phyloP scores from a whole-genome alignment of 2,797 vertebrate species.

The Pelobates cultripes region DNA sequence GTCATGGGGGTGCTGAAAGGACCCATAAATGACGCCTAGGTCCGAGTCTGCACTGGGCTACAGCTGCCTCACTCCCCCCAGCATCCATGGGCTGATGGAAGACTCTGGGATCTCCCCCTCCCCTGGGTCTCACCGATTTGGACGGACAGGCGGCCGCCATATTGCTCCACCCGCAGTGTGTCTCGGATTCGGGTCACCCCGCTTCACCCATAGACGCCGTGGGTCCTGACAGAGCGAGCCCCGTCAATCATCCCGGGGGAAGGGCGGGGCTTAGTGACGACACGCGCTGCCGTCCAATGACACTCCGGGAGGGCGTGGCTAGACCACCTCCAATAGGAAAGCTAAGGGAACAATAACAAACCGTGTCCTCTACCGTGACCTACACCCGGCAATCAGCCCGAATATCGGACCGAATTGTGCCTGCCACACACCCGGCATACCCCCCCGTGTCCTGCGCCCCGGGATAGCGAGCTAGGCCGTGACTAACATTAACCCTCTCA shows the following conservation, averaged over 20 bases:
- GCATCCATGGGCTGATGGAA: too few species aligned
- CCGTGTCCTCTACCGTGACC: background rate
- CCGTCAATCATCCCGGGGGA: background rate
- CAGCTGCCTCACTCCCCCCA: too few species aligned
- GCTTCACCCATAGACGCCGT: background rate
- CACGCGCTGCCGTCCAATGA: background rate
- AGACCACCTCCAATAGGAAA: background rate
- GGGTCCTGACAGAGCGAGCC: background rate
- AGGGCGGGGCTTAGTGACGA: background rate
- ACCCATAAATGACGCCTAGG: too few species aligned
- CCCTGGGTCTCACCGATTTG: constrained; percentile 3
- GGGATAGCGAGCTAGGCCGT: background rate
- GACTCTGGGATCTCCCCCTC: too few species aligned
- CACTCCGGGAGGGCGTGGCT: background rate
- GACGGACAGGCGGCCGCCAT: constrained; percentile 26
- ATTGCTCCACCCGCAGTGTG: background rate
- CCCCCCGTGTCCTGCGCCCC: background rate
- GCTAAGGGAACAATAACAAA: background rate
- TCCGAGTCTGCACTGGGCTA: too few species aligned
- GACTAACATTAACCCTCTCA: too few species aligned
- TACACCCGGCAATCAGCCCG: background rate
- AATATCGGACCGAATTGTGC: background rate
- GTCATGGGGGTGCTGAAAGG: too few species aligned
- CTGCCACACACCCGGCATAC: background rate
- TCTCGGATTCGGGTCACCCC: background rate